A percentile compares a stretch with the other conserved stretches of the same genome.
These are phyloP conservation scores for Donacobius atricapilla DNA, from an alignment of 2,113 vertebrate species.

Conservation along the genomic window DNA sequence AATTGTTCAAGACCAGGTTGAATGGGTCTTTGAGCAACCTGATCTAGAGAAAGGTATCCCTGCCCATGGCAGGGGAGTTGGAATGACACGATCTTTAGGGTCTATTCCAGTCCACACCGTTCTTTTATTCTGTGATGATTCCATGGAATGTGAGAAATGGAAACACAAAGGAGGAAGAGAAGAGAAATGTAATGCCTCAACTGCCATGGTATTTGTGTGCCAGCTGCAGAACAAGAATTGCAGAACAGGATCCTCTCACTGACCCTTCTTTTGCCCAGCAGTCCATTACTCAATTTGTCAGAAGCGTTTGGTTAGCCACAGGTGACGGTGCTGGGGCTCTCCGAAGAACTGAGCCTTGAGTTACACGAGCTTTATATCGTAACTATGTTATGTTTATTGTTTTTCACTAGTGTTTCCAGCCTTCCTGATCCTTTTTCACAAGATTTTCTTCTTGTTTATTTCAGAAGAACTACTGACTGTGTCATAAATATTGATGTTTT, in stretches of 20 bases:
- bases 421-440: background rate
- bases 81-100: accelerated
- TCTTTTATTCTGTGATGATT: background rate
- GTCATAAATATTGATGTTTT: conserved; percentile 49
- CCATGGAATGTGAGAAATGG: background rate
- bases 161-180: background rate
- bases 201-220: background rate
- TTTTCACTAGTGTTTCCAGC: background rate
- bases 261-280: background rate
- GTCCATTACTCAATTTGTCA: background rate
- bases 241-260: background rate
- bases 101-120: background rate
- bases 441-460: conserved; percentile 23
- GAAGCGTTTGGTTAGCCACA: background rate
- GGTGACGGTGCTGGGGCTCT: background rate
- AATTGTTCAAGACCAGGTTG: background rate
- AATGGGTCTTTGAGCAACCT: background rate
- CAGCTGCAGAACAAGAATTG: background rate
- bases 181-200: background rate
- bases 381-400: background rate
- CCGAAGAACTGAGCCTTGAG: background rate
- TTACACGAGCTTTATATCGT: background rate
- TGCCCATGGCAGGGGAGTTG: background rate
- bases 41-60: background rate
- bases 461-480: conserved; percentile 6